Evolutionary conservation across 2,113 vertebrate genomes (phyloP).

Genomic region (Syngnathoides biaculeatus): DNA sequence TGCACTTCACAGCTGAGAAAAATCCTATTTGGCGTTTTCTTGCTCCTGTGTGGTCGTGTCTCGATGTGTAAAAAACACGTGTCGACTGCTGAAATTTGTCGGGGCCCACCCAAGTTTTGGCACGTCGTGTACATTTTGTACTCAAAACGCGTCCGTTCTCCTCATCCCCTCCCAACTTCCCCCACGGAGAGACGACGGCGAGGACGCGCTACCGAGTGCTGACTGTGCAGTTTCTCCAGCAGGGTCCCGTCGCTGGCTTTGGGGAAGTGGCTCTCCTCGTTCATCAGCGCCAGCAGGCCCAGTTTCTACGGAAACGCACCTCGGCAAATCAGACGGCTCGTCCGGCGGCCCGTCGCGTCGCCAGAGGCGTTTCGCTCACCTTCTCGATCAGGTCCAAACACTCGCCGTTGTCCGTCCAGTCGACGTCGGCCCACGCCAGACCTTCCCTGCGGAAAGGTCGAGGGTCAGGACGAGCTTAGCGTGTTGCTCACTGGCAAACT

Average conservation of each 20-base stretch:
- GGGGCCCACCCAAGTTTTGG: too few species aligned
- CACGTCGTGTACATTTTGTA: too few species aligned
- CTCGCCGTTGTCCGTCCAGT: constrained; percentile 97
- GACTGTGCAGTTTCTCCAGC: constrained; percentile 88
- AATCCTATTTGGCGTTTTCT: too few species aligned
- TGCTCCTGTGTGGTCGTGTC: too few species aligned
- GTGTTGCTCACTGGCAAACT: not conserved
- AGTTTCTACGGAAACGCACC: constrained; percentile 82
- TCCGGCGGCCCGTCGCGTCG: not conserved
- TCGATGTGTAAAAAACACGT: too few species aligned
- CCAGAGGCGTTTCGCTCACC: constrained; percentile 69
- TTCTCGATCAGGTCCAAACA: constrained; percentile 97
- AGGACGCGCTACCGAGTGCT: constrained; percentile 80
- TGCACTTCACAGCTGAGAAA: too few species aligned
- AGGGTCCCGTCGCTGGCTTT: constrained; percentile 92
- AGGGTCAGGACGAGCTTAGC: not conserved
- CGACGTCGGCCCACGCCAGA: constrained; percentile 88
- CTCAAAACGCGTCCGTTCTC: too few species aligned
- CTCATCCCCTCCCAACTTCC: too few species aligned
- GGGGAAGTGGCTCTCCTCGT: constrained; percentile 98
- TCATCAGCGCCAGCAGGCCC: constrained; percentile 90
- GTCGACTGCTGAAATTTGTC: too few species aligned
- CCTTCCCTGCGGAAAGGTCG: constrained; percentile 80
- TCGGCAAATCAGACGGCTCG: not conserved
- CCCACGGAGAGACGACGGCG: too few species aligned